Evolutionary conservation across 2,113 vertebrate genomes (phyloP).

Genomic region (Alectura lathami): DNA sequence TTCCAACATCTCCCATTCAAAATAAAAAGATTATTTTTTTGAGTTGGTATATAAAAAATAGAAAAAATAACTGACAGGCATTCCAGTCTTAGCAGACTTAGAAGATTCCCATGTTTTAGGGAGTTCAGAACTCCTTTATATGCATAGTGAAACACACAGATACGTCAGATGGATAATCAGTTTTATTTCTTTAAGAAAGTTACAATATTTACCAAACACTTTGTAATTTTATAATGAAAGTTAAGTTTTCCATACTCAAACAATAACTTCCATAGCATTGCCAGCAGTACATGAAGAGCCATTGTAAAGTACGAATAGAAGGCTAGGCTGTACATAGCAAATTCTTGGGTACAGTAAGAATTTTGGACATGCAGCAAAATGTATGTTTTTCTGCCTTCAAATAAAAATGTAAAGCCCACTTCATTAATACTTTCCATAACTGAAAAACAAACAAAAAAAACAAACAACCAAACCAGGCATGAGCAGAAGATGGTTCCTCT

Average conservation of each 20-base stretch:
- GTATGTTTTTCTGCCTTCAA: background rate
- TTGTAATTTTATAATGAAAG: background rate
- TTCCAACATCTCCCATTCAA: background rate
- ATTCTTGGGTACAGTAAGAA: background rate
- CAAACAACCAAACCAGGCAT: background rate
- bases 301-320: background rate
- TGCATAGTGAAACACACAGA: background rate
- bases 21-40: background rate
- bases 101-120: background rate
- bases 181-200: constrained; percentile 28
- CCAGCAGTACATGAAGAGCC: background rate
- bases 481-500: background rate
- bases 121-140: background rate
- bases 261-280: background rate
- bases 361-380: background rate
- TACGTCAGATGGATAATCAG: background rate
- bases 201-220: background rate
- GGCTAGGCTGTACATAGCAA: background rate
- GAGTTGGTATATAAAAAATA: background rate
- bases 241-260: background rate
- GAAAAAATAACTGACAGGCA: background rate
- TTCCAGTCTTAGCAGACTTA: background rate
- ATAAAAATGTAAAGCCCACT: background rate
- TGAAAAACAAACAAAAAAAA: background rate
- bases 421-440: background rate